A percentile compares a stretch with the other conserved stretches of the same genome.
phyloP scores from a whole-genome alignment of 2,113 vertebrate genomes.

The Spheniscus mendiculus region DNA sequence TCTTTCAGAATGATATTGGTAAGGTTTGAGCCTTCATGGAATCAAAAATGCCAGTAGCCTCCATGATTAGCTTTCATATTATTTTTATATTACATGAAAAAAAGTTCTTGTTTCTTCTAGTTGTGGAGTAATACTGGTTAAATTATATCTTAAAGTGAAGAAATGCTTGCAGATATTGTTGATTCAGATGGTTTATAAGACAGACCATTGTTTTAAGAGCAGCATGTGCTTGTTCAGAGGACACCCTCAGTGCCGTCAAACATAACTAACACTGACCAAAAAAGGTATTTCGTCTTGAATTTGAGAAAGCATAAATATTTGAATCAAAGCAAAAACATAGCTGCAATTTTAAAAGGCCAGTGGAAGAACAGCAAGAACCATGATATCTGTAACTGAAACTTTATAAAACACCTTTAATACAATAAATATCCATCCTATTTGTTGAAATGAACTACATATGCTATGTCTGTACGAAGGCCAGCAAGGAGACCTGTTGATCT shows the following conservation, averaged over 20 bases:
- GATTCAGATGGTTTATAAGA: neutral
- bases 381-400: neutral
- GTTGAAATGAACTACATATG: neutral
- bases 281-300: slow-evolving; percentile 17
- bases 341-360: neutral
- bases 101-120: neutral
- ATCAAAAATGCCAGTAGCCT: neutral
- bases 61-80: neutral
- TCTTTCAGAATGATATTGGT: neutral
- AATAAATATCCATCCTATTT: neutral
- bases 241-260: neutral
- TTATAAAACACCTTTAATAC: neutral
- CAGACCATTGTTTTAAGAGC: slow-evolving; percentile 32
- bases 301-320: slow-evolving; percentile 36
- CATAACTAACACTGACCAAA: neutral
- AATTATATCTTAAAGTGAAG: neutral
- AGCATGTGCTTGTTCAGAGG: neutral
- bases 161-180: neutral
- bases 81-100: neutral
- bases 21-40: neutral
- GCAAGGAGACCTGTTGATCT: neutral
- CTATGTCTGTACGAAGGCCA: neutral
- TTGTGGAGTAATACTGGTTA: neutral
- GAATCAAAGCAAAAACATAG: neutral
- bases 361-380: neutral